Conservation (phyloP, 2,113 vertebrate species). For the Pyxicephalus adspersus region DNA sequence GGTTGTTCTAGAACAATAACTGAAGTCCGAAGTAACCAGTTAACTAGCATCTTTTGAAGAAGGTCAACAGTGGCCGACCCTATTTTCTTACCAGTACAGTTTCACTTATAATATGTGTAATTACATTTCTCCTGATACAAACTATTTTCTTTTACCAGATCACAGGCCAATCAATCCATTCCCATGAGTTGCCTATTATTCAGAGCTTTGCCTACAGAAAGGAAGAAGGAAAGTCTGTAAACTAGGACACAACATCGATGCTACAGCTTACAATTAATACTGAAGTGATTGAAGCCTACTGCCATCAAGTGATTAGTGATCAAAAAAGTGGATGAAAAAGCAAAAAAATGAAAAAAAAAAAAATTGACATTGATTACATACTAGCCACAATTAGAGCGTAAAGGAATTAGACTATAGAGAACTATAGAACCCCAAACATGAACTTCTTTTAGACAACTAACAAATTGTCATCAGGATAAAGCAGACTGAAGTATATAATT, state of each 20-base stretch:
- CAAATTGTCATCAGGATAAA: no score
- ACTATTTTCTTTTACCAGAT: constrained; percentile 24
- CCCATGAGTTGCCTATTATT: constrained; percentile 18
- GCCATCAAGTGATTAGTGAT: neutral
- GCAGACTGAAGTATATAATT: no score
- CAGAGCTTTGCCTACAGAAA: constrained; percentile 16
- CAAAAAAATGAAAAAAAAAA: neutral
- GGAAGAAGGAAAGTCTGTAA: constrained; percentile 7
- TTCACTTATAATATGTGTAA: neutral
- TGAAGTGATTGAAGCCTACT: neutral
- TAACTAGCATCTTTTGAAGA: no score
- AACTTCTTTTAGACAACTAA: no score
- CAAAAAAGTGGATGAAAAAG: neutral
- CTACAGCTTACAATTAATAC: constrained; percentile 17
- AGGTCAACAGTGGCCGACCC: no score
- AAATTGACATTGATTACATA: no score
- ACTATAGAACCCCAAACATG: no score
- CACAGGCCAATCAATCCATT: constrained; percentile 30
- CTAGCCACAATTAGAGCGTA: no score
- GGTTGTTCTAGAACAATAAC: no score
- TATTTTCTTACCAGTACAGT: no score
- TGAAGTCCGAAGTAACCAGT: no score
- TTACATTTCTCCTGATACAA: constrained; percentile 37
- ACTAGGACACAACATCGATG: constrained; percentile 21
- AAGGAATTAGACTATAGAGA: no score